Conservation (phyloP, 2,113 vertebrate genomes). For the Addax nasomaculatus region DNA sequence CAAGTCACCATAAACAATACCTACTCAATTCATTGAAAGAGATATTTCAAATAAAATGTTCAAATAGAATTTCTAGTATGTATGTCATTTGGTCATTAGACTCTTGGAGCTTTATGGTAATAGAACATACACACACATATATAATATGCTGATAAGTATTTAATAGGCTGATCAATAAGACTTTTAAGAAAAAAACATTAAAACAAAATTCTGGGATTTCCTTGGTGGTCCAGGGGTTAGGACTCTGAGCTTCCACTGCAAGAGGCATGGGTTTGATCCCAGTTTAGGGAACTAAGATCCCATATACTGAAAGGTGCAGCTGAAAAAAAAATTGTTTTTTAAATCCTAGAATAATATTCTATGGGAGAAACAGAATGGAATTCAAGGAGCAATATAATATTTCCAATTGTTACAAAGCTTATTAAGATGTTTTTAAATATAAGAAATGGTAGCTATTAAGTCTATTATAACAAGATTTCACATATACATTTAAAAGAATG, state of each 20-base stretch:
- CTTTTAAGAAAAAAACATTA: background rate
- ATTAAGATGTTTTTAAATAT: background rate
- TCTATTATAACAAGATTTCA: background rate
- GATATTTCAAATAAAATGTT: slow-evolving; percentile 17
- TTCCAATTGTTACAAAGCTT: background rate
- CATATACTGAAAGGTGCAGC: background rate
- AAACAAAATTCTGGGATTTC: background rate
- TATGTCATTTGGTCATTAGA: background rate
- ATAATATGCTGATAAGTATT: background rate
- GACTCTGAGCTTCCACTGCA: background rate
- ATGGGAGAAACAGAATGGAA: background rate
- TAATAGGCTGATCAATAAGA: background rate
- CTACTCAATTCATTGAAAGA: slow-evolving; percentile 5
- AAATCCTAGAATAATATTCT: background rate
- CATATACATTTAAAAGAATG: background rate
- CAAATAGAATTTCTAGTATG: background rate
- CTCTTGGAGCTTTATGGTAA: background rate
- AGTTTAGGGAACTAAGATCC: background rate
- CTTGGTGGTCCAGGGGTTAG: background rate
- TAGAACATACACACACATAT: background rate
- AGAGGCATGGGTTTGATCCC: background rate
- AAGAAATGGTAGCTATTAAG: background rate
- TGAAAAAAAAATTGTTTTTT: background rate
- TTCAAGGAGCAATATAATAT: background rate
- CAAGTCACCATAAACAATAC: background rate